Percentiles rank a stretch among this genome's conserved stretches.
These are phyloP conservation scores for Cephus runcator DNA, from an alignment of 2,888 invertebrate species.

Conservation along the genomic window DNA sequence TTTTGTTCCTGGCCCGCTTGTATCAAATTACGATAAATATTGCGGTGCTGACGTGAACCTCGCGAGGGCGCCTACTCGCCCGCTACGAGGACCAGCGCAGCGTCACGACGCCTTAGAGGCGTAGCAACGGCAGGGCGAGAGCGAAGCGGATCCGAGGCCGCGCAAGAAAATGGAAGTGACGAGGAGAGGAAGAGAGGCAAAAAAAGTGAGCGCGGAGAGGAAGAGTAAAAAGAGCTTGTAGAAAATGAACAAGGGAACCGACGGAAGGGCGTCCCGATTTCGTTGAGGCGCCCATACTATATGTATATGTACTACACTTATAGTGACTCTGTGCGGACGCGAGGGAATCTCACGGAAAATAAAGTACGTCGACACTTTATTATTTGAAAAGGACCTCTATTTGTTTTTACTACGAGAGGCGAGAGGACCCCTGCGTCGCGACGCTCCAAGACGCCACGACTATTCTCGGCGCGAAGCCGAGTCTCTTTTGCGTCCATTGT, in stretches of 20 bases:
- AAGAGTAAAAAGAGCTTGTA: background rate
- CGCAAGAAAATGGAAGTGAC: background rate
- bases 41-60: constrained; percentile 51
- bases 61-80: constrained; percentile 35
- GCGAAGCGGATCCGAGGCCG: background rate
- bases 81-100: constrained; percentile 6
- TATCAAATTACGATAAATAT: constrained; percentile 63
- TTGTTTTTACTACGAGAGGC: constrained; percentile 3
- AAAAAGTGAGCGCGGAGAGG: background rate
- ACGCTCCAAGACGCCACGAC: background rate
- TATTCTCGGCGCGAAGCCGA: background rate
- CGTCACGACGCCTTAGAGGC: constrained; percentile 14
- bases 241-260: background rate
- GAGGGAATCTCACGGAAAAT: background rate
- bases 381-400: constrained; percentile 3
- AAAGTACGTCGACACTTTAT: constrained; percentile 4
- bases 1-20: constrained; percentile 55
- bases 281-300: background rate
- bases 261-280: background rate
- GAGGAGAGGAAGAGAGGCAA: background rate
- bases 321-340: background rate
- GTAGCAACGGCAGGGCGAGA: background rate
- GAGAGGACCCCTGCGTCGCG: background rate
- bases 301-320: background rate
- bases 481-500: background rate